These are phyloP conservation scores for Spodoptera littoralis DNA, from an alignment of 2,888 invertebrate genomes.

Conservation along the genomic window DNA sequence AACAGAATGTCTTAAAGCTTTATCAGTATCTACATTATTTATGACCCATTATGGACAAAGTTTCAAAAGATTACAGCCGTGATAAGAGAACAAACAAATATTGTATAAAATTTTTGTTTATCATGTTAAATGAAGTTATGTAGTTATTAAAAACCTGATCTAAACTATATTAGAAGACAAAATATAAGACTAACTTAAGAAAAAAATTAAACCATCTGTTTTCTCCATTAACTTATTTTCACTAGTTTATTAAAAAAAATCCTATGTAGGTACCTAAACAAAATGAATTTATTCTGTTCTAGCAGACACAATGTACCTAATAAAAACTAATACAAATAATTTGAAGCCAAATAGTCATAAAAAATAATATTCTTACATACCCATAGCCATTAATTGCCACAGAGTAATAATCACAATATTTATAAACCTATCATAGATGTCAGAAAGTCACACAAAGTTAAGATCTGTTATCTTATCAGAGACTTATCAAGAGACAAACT, in stretches of 20 bases:
- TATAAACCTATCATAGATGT: conserved; percentile 9
- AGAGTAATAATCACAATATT: background rate
- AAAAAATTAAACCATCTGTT: no score
- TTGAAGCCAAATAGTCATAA: no score
- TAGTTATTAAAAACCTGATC: no score
- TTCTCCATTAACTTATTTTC: no score
- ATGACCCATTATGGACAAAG: conserved; percentile 26
- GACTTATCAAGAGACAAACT: conserved; percentile 36
- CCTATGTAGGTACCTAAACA: no score
- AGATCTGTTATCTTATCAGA: conserved; percentile 32
- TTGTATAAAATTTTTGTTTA: conserved; percentile 1
- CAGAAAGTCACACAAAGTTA: conserved; percentile 27
- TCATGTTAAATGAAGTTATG: background rate
- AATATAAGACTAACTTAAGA: no score
- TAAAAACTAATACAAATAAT: no score
- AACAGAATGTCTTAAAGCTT: conserved; percentile 18
- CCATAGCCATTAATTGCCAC: background rate
- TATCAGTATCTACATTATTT: conserved; percentile 45
- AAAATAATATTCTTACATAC: no score
- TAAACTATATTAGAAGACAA: no score
- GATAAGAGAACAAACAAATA: conserved; percentile 1
- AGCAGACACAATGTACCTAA: no score
- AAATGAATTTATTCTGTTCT: no score
- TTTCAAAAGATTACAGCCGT: conserved; percentile 16
- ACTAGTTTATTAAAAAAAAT: no score